Evolutionary conservation across 2,888 invertebrate genomes (phyloP), one percentile per base, ranked within the genome.

Genomic region (Gymnosoma rotundatum): DNA sequence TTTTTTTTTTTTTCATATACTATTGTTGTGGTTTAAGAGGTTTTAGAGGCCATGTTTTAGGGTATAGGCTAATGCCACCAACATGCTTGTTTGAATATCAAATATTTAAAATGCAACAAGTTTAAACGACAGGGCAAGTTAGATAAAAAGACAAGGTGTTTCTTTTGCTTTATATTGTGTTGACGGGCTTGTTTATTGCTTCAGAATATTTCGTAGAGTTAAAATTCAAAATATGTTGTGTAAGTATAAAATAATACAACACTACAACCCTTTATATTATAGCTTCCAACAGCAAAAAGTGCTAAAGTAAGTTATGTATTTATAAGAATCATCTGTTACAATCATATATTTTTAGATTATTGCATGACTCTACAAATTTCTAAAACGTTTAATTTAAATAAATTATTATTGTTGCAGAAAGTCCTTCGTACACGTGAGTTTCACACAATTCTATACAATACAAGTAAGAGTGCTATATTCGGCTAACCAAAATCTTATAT

Each of bases 1-100:
- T 38, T 58, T 16, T 58, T 36, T 5, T 21, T 58, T 50, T 78
- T 42, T 48, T 73, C 20, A 69, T 81, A 69, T 81, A 50, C 50
- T 78, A 25, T 20, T 52, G 38, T 78, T 78, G 83, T 66, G 66
- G 78, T 20, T 74, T 82, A 12, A 74, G 63, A 32, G 32, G 7
- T 54, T 80, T 80, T 61, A 36, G 78, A 75, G 83, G 79, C 82
- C 80, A 67, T 78, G 82, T 76, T 79, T 72, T 64, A 72, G 82
- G 82, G 69, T 81, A 32, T 32, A 74, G 58, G 58, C 50, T 81
- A 73, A 81, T 81, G 67, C 84, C 84, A 84, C 84, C 84, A 84
- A 81, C 81, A 56, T 61, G 48, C 54, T 66, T 81, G 70, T 67
- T 69, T 64, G 64, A 64, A 58, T 82, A 76, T 72, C 50, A 69